Evolutionary conservation across 1,140 invertebrate genomes (phyloP).

Genomic region (Myzus persicae): DNA sequence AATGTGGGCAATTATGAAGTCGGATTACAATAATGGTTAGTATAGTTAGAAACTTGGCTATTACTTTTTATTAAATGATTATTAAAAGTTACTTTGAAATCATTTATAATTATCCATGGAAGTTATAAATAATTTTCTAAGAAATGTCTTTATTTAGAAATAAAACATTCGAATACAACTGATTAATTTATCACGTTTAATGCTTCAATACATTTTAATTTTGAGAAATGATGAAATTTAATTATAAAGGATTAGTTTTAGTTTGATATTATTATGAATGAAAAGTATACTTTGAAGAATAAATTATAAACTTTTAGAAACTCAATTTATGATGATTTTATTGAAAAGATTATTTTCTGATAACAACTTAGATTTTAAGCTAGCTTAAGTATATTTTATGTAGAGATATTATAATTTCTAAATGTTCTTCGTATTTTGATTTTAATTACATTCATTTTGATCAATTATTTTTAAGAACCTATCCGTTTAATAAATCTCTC

Average conservation of each 20-base stretch:
- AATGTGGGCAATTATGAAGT: neutral
- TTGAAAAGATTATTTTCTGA: neutral
- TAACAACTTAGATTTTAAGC: constrained; percentile 9
- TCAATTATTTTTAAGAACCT: neutral
- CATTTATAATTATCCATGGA: neutral
- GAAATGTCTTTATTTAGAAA: neutral
- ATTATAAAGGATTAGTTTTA: constrained; percentile 19
- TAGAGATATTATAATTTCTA: neutral
- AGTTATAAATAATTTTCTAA: neutral
- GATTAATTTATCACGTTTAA: neutral
- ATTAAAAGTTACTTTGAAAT: neutral
- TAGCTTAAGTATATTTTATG: neutral
- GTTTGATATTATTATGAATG: neutral
- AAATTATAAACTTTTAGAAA: neutral
- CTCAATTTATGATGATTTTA: neutral
- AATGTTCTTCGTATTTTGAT: neutral
- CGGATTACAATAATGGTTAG: neutral
- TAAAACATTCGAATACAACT: neutral
- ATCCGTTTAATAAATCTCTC: neutral
- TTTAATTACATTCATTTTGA: neutral
- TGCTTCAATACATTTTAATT: constrained; percentile 18
- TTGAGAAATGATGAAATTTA: neutral
- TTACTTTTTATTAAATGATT: neutral
- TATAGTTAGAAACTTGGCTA: neutral
- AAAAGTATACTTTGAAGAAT: neutral